A percentile compares a stretch with the other conserved stretches of the same genome.
Evolutionary conservation across 2,888 invertebrate genomes (phyloP).

Genomic region (Leucania comma): DNA sequence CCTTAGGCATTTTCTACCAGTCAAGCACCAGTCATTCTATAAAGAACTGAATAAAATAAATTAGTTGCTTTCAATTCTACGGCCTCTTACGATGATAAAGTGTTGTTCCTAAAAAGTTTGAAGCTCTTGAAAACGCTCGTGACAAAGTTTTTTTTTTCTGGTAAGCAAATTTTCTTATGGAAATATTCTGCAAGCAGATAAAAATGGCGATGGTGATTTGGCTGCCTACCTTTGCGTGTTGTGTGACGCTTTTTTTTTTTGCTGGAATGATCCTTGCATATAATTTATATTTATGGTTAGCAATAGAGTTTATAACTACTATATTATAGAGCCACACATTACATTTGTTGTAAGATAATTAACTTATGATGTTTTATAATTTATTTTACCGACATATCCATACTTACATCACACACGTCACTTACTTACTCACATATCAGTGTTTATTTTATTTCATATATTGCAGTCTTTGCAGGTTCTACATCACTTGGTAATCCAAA

Average conservation of each 20-base stretch:
- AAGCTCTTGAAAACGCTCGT: neutral
- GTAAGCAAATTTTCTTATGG: neutral
- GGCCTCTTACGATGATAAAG: neutral
- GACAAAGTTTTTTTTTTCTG: neutral
- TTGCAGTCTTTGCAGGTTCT: neutral
- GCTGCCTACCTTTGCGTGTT: slow-evolving; percentile 4
- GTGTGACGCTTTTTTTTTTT: slow-evolving; percentile 39
- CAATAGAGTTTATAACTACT: neutral
- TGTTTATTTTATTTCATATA: neutral
- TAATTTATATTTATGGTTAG: slow-evolving; percentile 15
- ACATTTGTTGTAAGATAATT: neutral
- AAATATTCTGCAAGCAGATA: neutral
- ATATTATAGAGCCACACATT: slow-evolving; percentile 5
- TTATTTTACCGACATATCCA: neutral
- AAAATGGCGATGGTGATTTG: slow-evolving; percentile 15
- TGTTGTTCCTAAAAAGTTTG: neutral
- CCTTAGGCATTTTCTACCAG: no score
- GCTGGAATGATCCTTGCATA: slow-evolving; percentile 6
- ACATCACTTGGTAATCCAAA: neutral
- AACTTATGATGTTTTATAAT: neutral
- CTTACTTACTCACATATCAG: neutral
- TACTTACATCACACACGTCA: neutral
- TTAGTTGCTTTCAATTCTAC: slow-evolving; percentile 33
- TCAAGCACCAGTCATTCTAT: no score
- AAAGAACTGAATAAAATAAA: neutral